A percentile compares a stretch with the other conserved stretches of the same genome.
These are phyloP conservation scores for Pygocentrus nattereri DNA, from an alignment of 2,797 vertebrate genomes.

Conservation along the genomic window DNA sequence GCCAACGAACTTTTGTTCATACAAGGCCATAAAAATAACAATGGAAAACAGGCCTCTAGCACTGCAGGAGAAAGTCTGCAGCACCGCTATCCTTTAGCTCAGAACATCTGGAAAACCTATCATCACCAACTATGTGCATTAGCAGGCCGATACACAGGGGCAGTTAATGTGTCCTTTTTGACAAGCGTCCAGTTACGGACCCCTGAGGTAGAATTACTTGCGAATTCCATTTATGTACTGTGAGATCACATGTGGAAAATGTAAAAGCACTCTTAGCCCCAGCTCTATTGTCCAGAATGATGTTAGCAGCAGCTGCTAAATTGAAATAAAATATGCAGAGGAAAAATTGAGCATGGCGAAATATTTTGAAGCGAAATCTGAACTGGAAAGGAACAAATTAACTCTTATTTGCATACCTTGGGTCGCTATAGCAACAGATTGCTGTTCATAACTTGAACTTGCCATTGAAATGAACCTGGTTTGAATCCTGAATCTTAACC, in stretches of 20 bases:
- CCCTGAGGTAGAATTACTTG: constrained; percentile 57
- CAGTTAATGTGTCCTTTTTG: constrained; percentile 62
- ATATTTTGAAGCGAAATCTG: background rate
- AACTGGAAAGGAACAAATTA: background rate
- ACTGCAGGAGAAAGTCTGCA: background rate
- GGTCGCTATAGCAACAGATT: background rate
- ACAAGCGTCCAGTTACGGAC: constrained; percentile 56
- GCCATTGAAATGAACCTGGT: too few relatives aligned
- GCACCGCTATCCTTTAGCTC: constrained; percentile 41
- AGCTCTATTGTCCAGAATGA: background rate
- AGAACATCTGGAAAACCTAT: constrained; percentile 56
- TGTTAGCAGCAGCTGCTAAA: background rate
- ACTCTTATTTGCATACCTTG: background rate
- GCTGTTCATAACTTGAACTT: too few relatives aligned
- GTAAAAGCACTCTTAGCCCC: background rate
- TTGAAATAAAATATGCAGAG: background rate
- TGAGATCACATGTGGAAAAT: background rate
- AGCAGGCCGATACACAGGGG: constrained; percentile 55
- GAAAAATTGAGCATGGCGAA: background rate
- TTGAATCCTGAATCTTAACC: too few relatives aligned
- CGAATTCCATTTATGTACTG: background rate
- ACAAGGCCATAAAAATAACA: background rate
- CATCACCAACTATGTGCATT: constrained; percentile 53
- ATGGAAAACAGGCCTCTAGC: background rate
- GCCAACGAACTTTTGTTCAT: background rate